Percentiles rank a stretch among this genome's conserved stretches.
These are phyloP conservation scores for Styela clava DNA, from an alignment of 23 tunicate genomes.

Conservation along the genomic window DNA sequence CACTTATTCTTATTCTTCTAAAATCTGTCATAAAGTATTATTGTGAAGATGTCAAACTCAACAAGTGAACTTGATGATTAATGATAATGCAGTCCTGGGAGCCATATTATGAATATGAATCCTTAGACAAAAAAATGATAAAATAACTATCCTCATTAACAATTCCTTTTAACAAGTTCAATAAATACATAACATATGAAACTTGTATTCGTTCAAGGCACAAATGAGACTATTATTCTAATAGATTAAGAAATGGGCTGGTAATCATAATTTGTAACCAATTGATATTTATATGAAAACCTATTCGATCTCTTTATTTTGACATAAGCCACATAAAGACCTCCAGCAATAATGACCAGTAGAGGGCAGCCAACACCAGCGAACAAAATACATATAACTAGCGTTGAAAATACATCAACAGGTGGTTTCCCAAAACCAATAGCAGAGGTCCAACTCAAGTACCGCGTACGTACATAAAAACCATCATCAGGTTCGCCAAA, in stretches of 20 bases:
- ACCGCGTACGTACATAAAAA: constrained; percentile 42
- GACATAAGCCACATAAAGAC: constrained; percentile 10
- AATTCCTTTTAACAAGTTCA: no score
- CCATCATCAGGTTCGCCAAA: constrained; percentile 68
- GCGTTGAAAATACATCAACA: constrained; percentile 37
- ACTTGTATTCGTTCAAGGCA: no score
- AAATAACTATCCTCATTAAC: no score
- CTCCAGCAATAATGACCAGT: constrained; percentile 42
- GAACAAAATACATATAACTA: constrained; percentile 32
- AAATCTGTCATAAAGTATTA: no score
- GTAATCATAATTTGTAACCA: constrained; percentile 11
- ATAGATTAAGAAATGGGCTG: not conserved
- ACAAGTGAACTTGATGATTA: no score
- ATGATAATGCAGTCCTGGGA: no score
- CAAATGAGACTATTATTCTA: not conserved
- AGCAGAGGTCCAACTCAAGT: constrained; percentile 54
- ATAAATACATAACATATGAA: no score
- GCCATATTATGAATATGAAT: no score
- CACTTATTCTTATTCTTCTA: no score
- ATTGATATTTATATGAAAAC: not conserved
- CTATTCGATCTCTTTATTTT: constrained; percentile 4
- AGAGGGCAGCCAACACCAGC: constrained; percentile 42
- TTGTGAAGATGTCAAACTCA: no score
- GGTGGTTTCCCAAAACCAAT: constrained; percentile 47
- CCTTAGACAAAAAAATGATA: no score